Base-by-base conservation (phyloP, 2,113 vertebrate species). In the Bambusicola thoracicus region DNA sequence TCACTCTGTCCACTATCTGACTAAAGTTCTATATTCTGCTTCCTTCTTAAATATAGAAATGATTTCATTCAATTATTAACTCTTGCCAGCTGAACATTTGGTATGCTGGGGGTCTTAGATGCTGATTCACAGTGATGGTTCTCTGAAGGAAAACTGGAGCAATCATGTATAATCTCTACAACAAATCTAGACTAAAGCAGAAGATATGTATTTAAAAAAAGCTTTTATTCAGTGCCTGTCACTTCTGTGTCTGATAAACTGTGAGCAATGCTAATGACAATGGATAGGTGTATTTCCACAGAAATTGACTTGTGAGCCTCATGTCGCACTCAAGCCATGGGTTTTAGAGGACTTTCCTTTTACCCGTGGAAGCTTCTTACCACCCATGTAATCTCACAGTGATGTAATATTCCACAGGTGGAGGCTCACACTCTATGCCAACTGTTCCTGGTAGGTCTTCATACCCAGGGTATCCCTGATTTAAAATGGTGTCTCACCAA, bases 1-100 rank as follows among this genome's bases (percentile, higher is more conserved):
- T 96, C 94, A 93, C 43, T 65, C 85, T 91, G 85, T 87, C 89
- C 91, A 91, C 81, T 95, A 25, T 93, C 94, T 91, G 75, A 40
- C 85, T 87, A 67, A 87, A 94, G 86, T 88, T 92, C 93, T 92
- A 82, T 95, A 56, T 87, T 85, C 79, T 91, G 38, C 72, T 89
- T 51, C 49, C 61, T 89, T 87, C 81, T 93, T 94, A 97, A 87
- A 95, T 93, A 95, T 93, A 94, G 92, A 94, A 92, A 77, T 96
- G 12, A 92, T 93, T 95, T 97, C 93, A 96, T 89, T 96, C 68
- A 90, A 32, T 92, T 94, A 94, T 95, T 94, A 95, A 93, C 92
- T 96, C 87, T 91, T 91, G 79, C 85, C 92, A 90, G n/a, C 65
- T 85, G 62, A 87, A 89, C 72, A 29, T 56, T 81, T 48, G 51